Evolutionary conservation across 2,113 vertebrate species (phyloP), one percentile per base, ranked within the genome.

Genomic region (Halichoeres trimaculatus): DNA sequence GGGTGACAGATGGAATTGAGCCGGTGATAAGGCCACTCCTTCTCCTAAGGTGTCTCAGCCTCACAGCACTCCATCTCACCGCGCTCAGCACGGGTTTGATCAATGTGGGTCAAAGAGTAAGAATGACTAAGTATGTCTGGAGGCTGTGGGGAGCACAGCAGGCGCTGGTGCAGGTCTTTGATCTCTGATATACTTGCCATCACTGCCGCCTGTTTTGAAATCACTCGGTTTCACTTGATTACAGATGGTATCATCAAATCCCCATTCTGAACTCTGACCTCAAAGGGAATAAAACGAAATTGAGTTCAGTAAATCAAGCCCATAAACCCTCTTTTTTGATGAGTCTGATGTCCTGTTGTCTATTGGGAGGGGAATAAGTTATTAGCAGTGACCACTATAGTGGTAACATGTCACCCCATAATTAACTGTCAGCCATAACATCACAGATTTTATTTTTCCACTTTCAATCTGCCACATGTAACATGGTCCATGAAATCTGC

Each of bases 201-300:
- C 69, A 64, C 47, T 54, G 75, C 67, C 11, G 75, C 16, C 60
- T 64, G 51, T 80, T 86, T 73, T 76, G 54, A 87, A 76, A 83
- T 73, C 73, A 63, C 56, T 77, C 35, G 47, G 54, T 70, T 76
- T 66, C 64, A 61, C 52, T 63, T 83, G 74, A 85, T 89, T 87
- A 86, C 65, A 63, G 85, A 87, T 80, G 70, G 38, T 75, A 80
- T 84, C 86, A 72, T 84, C 57, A 69, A 76, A 85, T 83, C 63
- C 53, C 26, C 52, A 53, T 51, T 70, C n/a, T 87, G 75, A 88
- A 74, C 86, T 84, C 73, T 89, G 84, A 90, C 88, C 74, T 85
- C 20, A 8, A 17, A 69, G 51, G 47, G 41, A 66, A 84, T 75
- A 40, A 78, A 76, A 85, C 40, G 61, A 85, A 87, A 90, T 74